A percentile compares a stretch with the other conserved stretches of the same genome.
Conservation (phyloP, 1,140 invertebrate species). For the Ceratosolen solmsi region DNA sequence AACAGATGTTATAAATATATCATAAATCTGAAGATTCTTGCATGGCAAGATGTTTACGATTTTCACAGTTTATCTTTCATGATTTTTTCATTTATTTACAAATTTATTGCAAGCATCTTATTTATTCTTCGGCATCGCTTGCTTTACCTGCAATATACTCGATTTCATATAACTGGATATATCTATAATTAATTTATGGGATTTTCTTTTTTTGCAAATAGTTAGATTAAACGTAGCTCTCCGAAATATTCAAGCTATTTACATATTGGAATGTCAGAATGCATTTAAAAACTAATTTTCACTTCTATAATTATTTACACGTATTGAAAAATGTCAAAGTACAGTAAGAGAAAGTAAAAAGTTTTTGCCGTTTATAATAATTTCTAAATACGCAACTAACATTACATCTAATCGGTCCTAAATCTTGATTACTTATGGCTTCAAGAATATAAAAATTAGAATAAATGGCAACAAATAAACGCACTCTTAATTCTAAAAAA, state of each 20-base stretch:
- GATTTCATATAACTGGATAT: slow-evolving; percentile 4
- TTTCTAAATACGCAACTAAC: slow-evolving; percentile 9
- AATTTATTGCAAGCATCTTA: slow-evolving; percentile 31
- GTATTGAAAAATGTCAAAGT: slow-evolving; percentile 16
- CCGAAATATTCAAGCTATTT: slow-evolving; percentile 29
- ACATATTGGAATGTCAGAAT: slow-evolving; percentile 32
- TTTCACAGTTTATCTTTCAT: slow-evolving; percentile 8
- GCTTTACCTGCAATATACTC: slow-evolving; percentile 24
- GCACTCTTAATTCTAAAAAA: slow-evolving; percentile 4
- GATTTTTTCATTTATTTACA: slow-evolving; percentile 43
- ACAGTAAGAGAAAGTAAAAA: not conserved
- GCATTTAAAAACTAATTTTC: slow-evolving; percentile 15
- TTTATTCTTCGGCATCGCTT: slow-evolving; percentile 17
- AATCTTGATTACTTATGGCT: slow-evolving; percentile 40
- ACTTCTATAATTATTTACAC: slow-evolving; percentile 42
- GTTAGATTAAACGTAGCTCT: slow-evolving; percentile 23
- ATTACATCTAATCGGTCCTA: not conserved
- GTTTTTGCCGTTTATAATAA: not conserved
- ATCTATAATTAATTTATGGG: not conserved
- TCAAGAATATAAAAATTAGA: slow-evolving; percentile 19
- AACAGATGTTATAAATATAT: slow-evolving; percentile 6
- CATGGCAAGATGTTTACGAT: slow-evolving; percentile 26
- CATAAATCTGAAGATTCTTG: not conserved
- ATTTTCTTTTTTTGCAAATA: slow-evolving; percentile 7
- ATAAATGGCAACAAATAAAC: slow-evolving; percentile 46